These are phyloP conservation scores for Ornithorhynchus anatinus DNA, from an alignment of 2,113 vertebrate genomes.

Conservation along the genomic window DNA sequence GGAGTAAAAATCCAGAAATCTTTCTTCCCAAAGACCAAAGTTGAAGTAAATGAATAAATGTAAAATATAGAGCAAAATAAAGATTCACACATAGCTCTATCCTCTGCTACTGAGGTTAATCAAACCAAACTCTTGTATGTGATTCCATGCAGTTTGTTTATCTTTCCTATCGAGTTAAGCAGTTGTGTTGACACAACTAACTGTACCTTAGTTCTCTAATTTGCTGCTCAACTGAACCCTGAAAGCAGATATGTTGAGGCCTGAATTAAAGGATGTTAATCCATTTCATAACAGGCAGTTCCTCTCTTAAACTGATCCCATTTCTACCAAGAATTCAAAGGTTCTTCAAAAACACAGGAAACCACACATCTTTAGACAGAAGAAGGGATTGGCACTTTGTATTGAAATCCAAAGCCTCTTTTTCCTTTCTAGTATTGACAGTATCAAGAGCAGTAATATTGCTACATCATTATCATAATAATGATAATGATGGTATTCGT, in stretches of 20 bases:
- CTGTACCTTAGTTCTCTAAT: constrained; percentile 68
- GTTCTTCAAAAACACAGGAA: too few relatives aligned
- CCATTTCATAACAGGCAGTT: constrained; percentile 25
- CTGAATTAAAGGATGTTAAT: constrained; percentile 54
- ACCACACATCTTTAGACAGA: too few relatives aligned
- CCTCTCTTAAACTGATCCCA: neutral
- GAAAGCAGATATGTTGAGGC: constrained; percentile 18
- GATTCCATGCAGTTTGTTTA: constrained; percentile 57
- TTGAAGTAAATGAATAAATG: constrained; percentile 19
- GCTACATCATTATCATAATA: too few relatives aligned
- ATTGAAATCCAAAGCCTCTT: too few relatives aligned
- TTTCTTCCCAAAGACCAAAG: neutral
- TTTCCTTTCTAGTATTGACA: too few relatives aligned
- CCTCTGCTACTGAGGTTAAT: constrained; percentile 61
- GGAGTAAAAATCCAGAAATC: constrained; percentile 8
- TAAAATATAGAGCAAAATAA: constrained; percentile 1
- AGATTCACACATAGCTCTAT: constrained; percentile 17
- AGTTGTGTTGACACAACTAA: constrained; percentile 67
- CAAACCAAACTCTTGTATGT: constrained; percentile 42
- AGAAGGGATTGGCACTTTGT: too few relatives aligned
- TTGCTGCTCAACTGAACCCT: constrained; percentile 66
- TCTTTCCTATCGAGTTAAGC: constrained; percentile 66
- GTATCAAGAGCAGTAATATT: too few relatives aligned
- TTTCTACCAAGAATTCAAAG: too few relatives aligned
- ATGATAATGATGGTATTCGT: too few relatives aligned